Evolutionary conservation across 2,888 invertebrate genomes (phyloP).

Genomic region (Adela reaumurella): DNA sequence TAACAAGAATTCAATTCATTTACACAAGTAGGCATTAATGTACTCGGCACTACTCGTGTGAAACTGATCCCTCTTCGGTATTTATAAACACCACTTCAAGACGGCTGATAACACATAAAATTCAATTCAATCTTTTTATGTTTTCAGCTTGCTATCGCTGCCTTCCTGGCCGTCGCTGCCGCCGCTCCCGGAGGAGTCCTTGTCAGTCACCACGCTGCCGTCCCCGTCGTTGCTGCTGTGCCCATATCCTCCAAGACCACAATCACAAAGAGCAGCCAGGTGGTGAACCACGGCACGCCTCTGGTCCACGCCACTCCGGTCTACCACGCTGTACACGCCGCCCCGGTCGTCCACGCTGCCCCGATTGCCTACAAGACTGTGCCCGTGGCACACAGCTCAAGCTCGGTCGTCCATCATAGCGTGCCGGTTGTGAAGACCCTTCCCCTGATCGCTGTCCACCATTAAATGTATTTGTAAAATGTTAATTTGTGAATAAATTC

Average conservation of each 20-base stretch:
- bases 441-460: conserved; percentile 18
- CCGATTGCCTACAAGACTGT: conserved; percentile 13
- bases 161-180: conserved; percentile 47
- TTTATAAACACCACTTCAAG: too few species aligned
- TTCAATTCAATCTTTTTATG: too few species aligned
- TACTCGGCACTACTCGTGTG: too few species aligned
- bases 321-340: conserved; percentile 29
- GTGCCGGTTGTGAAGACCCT: conserved; percentile 26
- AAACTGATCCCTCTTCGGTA: too few species aligned
- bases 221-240: conserved; percentile 19
- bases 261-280: conserved; percentile 45
- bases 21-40: too few species aligned
- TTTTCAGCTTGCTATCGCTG: conserved; percentile 43
- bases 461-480: not conserved
- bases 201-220: conserved; percentile 20
- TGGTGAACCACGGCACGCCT: conserved; percentile 40
- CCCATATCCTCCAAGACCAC: conserved; percentile 31
- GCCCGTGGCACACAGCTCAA: conserved; percentile 23
- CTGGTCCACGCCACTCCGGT: conserved; percentile 27
- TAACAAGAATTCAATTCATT: too few species aligned
- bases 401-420: conserved; percentile 41
- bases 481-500: too few species aligned
- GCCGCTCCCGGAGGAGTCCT: conserved; percentile 41
- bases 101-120: too few species aligned
- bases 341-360: conserved; percentile 16